Base-by-base conservation (phyloP, 1,140 invertebrate species). In the Zaprionus lachaisei region DNA sequence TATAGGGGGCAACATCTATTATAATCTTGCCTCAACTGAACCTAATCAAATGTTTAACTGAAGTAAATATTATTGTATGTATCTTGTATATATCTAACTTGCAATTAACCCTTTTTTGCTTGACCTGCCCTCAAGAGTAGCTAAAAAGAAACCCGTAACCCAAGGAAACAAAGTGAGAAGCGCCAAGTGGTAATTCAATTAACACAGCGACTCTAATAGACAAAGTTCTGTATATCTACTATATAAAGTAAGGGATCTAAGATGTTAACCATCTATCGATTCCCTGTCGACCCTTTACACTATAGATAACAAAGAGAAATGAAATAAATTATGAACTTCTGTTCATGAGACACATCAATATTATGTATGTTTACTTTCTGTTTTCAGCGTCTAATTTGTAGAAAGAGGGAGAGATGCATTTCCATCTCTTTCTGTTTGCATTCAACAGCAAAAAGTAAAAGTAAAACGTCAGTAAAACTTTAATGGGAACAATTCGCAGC, bases 101-200 rank as follows among this genome's bases (percentile, higher is more conserved):
- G 68, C 31, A 5, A 31, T 49, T 51, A 74, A 70, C 54, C 71
- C 77, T 49, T 62, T 62, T 20, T n/a, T 34, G 20, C 17, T 28
- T 17, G 11, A 73, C 28, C 24, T 63, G 22, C 49, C 49, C 38
- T 31, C 15, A 22, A 28, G 14, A n/a, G 2, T 4, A n/a, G 41
- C n/a, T 47, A 20, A 17, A 17, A 26, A 26, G 61, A 17, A 34
- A 63, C 55, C 70, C 70, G 49, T 70, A 67, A 67, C 34, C 47
- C 24, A 12, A 37, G 22, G 72, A 71, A 44, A 22, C 49, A 54
- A 64, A 57, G 31, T 17, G 67, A 14, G 9, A 68, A 74, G 79
- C 72, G 64, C 60, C 58, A 73, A 69, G 69, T 71, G 75, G 64
- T 81, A 81, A 90, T 89, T 79, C 22, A 90, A 90, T 89, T 89